Evolutionary conservation across 2,888 invertebrate genomes (phyloP).

Genomic region (Beris chalybata): DNA sequence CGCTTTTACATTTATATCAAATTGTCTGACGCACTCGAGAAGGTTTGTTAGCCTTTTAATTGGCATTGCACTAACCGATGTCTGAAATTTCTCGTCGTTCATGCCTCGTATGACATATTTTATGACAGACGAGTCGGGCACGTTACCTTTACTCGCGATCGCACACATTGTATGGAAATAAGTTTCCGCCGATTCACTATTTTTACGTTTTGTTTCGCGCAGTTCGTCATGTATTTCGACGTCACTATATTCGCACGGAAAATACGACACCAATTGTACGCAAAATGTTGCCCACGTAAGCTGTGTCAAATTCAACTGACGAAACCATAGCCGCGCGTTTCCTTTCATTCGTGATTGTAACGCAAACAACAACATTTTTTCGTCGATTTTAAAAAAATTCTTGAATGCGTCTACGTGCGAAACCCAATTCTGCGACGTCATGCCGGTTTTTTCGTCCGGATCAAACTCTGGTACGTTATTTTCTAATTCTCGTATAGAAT

Average conservation of each 20-base stretch:
- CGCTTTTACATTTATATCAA: not conserved
- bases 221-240: not conserved
- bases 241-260: too few relatives aligned
- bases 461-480: too few relatives aligned
- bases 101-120: not conserved
- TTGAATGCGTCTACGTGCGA: too few relatives aligned
- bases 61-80: not conserved
- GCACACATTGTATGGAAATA: not conserved
- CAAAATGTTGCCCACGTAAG: too few relatives aligned
- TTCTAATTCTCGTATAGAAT: too few relatives aligned
- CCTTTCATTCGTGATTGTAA: not conserved
- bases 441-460: too few relatives aligned
- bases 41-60: not conserved
- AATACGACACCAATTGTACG: too few relatives aligned
- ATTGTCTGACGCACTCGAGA: not conserved
- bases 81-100: not conserved
- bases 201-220: not conserved
- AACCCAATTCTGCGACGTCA: too few relatives aligned
- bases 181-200: not conserved
- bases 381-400: not conserved
- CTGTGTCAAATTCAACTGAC: too few relatives aligned
- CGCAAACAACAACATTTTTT: conserved; percentile 2
- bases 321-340: too few relatives aligned
- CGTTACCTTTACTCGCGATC: not conserved
- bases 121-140: not conserved